Percentiles rank a stretch among this genome's conserved stretches.
phyloP scores from a whole-genome alignment of 2,888 invertebrate species.

The Cephalotes varians region DNA sequence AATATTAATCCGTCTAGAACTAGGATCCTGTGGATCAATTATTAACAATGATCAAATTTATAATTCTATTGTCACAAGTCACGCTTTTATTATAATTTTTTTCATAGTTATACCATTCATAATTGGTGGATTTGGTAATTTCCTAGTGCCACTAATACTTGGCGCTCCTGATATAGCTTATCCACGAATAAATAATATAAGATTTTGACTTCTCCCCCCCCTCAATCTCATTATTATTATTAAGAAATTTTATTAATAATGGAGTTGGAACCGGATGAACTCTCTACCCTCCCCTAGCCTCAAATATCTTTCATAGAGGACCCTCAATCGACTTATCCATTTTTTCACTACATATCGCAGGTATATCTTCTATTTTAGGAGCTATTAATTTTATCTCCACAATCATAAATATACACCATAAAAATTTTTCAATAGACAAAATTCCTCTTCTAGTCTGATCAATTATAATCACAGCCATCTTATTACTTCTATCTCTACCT shows the following conservation, averaged over 20 bases:
- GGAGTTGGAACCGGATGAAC: constrained; percentile 93
- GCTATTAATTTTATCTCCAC: constrained; percentile 94
- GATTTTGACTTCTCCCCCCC: constrained; percentile 92
- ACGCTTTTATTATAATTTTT: no score
- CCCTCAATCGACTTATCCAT: constrained; percentile 91
- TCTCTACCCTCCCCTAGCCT: constrained; percentile 90
- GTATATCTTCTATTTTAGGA: constrained; percentile 91
- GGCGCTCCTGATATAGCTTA: constrained; percentile 93
- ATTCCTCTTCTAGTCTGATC: constrained; percentile 92
- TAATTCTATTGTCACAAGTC: no score
- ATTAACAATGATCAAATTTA: no score
- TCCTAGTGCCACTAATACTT: constrained; percentile 92
- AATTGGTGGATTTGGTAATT: constrained; percentile 94
- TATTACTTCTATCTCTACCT: constrained; percentile 90
- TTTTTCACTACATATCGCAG: constrained; percentile 92
- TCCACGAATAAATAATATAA: constrained; percentile 94
- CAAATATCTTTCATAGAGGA: constrained; percentile 89
- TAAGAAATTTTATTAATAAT: constrained; percentile 89
- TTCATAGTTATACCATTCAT: no score
- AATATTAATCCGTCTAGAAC: constrained; percentile 91
- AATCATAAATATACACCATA: constrained; percentile 89
- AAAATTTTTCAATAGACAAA: constrained; percentile 89
- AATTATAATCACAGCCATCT: constrained; percentile 89
- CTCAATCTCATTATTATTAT: constrained; percentile 88
- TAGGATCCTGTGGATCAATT: no score